Evolutionary conservation across 2,888 invertebrate genomes (phyloP).

Genomic region (Drosophila limbata): DNA sequence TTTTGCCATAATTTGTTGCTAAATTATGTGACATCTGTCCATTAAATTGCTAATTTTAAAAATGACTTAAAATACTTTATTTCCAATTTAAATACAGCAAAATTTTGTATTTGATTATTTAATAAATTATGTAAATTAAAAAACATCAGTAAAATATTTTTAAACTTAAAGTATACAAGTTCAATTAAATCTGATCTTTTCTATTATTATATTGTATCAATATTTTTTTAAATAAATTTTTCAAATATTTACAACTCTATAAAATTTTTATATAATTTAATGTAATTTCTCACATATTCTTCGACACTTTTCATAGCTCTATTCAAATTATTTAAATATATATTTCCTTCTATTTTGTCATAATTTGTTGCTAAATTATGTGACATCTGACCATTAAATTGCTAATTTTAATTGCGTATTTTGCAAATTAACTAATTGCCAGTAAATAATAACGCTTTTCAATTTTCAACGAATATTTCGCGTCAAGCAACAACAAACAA

Average conservation of each 20-base stretch:
- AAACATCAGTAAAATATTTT: too few species aligned
- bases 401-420: slow-evolving; percentile 7
- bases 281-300: neutral
- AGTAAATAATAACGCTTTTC: slow-evolving; percentile 2
- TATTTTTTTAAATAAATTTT: too few species aligned
- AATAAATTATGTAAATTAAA: too few species aligned
- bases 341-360: slow-evolving; percentile 2
- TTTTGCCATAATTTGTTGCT: slow-evolving; percentile 16
- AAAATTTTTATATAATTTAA: neutral
- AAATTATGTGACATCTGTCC: slow-evolving; percentile 17
- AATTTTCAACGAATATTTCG: neutral
- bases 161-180: too few species aligned
- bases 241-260: neutral
- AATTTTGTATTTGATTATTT: too few species aligned
- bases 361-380: slow-evolving; percentile 20
- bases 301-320: neutral
- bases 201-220: too few species aligned
- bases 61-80: too few species aligned
- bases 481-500: neutral
- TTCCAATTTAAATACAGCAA: too few species aligned
- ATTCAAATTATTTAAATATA: neutral
- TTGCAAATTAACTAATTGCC: slow-evolving; percentile 7
- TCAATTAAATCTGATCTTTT: too few species aligned
- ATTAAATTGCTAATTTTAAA: slow-evolving; percentile 1
- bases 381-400: slow-evolving; percentile 5